phyloP scores from a whole-genome alignment of 1,140 invertebrate genomes.

The Plectrocnemia conspersa region DNA sequence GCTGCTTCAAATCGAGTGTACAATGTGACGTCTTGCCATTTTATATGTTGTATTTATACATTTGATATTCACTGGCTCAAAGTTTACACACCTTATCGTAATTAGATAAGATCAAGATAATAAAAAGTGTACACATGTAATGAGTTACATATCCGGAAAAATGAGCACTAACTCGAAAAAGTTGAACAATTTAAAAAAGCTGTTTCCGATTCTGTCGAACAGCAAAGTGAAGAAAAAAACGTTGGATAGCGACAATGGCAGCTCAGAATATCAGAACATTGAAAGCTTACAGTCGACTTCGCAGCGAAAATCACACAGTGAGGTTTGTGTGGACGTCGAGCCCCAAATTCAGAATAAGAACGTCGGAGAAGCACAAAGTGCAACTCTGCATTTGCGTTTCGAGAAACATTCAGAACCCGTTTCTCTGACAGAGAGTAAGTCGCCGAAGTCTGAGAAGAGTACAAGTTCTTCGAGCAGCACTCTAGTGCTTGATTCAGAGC shows the following conservation, averaged over 20 bases:
- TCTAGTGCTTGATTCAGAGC: conserved; percentile 21
- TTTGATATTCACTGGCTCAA: no score
- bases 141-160: no score
- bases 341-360: background rate
- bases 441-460: conserved; percentile 15
- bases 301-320: background rate
- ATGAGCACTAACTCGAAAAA: conserved; percentile 19
- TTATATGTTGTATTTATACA: no score
- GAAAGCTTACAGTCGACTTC: background rate
- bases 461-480: conserved; percentile 31
- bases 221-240: conserved; percentile 8
- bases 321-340: background rate
- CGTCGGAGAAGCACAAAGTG: background rate
- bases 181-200: conserved; percentile 14
- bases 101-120: no score
- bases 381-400: background rate
- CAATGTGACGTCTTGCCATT: no score
- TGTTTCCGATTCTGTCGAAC: conserved; percentile 12
- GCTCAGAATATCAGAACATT: background rate
- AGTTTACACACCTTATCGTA: no score
- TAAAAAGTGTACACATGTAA: no score
- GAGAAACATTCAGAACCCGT: background rate
- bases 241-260: background rate
- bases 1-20: no score
- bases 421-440: background rate